A percentile compares a stretch with the other conserved stretches of the same genome.
These are phyloP conservation scores for Zele albiditarsus DNA, from an alignment of 2,888 invertebrate species.

Conservation along the genomic window DNA sequence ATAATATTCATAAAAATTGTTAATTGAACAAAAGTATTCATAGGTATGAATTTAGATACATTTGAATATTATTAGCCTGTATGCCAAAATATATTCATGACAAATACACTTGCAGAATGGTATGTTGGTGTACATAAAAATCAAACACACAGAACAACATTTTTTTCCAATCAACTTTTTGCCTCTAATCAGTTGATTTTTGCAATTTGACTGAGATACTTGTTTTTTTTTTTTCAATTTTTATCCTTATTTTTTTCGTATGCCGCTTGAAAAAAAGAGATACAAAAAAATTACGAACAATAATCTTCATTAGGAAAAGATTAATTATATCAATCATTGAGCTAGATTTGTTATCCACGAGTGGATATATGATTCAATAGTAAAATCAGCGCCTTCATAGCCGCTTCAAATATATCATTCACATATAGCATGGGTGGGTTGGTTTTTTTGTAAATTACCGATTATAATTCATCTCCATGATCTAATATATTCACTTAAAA, in stretches of 20 bases:
- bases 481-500: background rate
- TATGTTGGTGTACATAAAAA: slow-evolving; percentile 81
- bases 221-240: slow-evolving; percentile 44
- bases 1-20: background rate
- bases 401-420: background rate
- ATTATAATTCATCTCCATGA: slow-evolving; percentile 1
- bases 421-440: background rate
- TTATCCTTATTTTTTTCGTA: slow-evolving; percentile 60
- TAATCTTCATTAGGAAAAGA: slow-evolving; percentile 44
- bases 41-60: background rate
- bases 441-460: background rate
- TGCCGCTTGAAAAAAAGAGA: slow-evolving; percentile 65
- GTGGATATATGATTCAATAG: background rate
- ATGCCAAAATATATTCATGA: slow-evolving; percentile 67
- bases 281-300: slow-evolving; percentile 31
- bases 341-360: background rate
- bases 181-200: slow-evolving; percentile 62
- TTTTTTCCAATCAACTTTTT: slow-evolving; percentile 66
- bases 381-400: background rate
- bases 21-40: too few species aligned
- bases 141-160: slow-evolving; percentile 73
- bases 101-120: slow-evolving; percentile 76
- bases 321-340: background rate
- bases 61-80: background rate
- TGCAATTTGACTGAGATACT: slow-evolving; percentile 51